Evolutionary conservation across 2,113 vertebrate species (phyloP), one percentile per base, ranked within the genome.

Genomic region (Harpagus bidentatus): DNA sequence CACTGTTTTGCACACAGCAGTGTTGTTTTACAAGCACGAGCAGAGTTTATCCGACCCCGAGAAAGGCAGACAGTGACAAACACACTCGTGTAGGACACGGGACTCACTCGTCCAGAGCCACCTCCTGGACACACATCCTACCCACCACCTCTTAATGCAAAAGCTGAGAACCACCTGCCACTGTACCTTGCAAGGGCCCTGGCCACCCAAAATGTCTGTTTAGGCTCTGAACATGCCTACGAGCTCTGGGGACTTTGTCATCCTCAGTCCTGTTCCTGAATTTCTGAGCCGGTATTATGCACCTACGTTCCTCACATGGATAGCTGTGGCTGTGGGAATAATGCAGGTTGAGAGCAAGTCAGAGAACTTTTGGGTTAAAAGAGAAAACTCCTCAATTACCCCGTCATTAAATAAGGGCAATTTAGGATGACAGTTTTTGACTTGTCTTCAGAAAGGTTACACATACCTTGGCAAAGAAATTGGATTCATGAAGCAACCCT

Each of bases 171-270:
- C 25, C 38, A 53, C 29, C 10, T 17, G 25, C 25, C 20, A 10
- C 53, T 22, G 23, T 1, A 47, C 59, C 34, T n/a, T 31, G 18
- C 63, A 15, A 76, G 7, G 2, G 17, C 38, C n/a, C 65, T 26
- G 38, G 22, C 21, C 34, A 26, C 20, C 23, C 4, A 4, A 18
- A 34, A 32, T 2, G 0, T 7, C 20, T 34, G 0, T 14, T 43
- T 31, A 17, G 32, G 88, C 52, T 82, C 71, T 26, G 42, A 55
- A 55, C 3, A 6, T 2, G 13, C 22, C 11, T 20, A 14, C 0
- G 5, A 36, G 53, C 62, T 59, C 34, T 32, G 18, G 11, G 26
- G 43, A 47, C 55, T 55, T n/a, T 3, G 4, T 7, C 72, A 56
- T 40, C 47, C 28, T 56, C 23, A 32, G 22, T 23, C 40, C 28